phyloP scores from a whole-genome alignment of 2,888 invertebrate genomes.

The Seira ritae region DNA sequence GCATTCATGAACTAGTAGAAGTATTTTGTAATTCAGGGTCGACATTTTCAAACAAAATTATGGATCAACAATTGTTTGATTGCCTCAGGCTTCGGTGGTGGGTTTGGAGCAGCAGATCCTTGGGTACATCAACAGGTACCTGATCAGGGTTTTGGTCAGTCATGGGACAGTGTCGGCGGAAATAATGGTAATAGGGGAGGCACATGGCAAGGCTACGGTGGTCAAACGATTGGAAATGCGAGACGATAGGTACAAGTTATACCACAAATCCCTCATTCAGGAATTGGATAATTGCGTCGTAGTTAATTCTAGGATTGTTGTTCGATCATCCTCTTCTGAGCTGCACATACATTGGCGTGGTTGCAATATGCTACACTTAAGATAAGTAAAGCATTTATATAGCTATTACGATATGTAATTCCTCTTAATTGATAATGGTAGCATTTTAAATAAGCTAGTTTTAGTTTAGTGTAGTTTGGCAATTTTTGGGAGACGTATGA shows the following conservation, averaged over 20 bases:
- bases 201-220: conserved; percentile 73
- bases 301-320: too few species aligned
- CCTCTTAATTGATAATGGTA: too few species aligned
- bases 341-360: neutral
- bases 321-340: too few species aligned
- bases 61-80: neutral
- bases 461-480: too few species aligned
- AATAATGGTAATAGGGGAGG: conserved; percentile 72
- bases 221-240: conserved; percentile 71
- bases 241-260: conserved; percentile 30
- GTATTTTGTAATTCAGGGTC: too few species aligned
- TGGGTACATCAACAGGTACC: conserved; percentile 73
- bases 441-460: too few species aligned
- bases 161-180: conserved; percentile 74
- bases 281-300: too few species aligned
- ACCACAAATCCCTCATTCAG: neutral
- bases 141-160: conserved; percentile 75
- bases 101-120: conserved; percentile 66
- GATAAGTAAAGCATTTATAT: too few species aligned
- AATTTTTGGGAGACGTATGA: too few species aligned
- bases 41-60: too few species aligned
- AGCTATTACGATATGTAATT: too few species aligned
- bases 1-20: conserved; percentile 5
- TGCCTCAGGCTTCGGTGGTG: conserved; percentile 62
- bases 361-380: neutral